A percentile compares a stretch with the other conserved stretches of the same genome.
Evolutionary conservation across 1,140 invertebrate species (phyloP).

Genomic region (Drosophila mauritiana): DNA sequence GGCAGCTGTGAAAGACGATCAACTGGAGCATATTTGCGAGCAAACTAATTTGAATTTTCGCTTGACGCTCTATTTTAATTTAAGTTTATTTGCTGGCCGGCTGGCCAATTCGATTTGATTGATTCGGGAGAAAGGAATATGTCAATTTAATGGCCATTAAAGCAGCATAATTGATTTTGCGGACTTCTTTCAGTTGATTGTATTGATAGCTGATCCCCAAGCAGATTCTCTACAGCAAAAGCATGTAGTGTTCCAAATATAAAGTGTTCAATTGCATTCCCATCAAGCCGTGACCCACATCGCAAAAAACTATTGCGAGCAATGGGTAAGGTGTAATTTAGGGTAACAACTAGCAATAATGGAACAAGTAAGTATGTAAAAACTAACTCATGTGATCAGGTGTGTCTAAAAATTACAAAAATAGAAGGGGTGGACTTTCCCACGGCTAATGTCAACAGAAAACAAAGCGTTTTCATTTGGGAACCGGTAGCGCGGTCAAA

Average conservation of each 20-base stretch:
- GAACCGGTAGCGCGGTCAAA: slow-evolving; percentile 29
- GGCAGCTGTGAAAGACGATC: slow-evolving; percentile 29
- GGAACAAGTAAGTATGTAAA: too few relatives aligned
- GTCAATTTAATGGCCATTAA: slow-evolving; percentile 23
- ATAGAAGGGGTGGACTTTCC: slow-evolving; percentile 1
- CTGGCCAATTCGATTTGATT: slow-evolving; percentile 24
- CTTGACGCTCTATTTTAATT: slow-evolving; percentile 45
- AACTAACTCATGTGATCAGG: too few relatives aligned
- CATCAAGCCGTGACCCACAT: too few relatives aligned
- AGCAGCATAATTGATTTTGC: slow-evolving; percentile 18
- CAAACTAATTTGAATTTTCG: slow-evolving; percentile 51
- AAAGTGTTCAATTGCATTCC: too few relatives aligned
- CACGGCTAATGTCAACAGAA: slow-evolving; percentile 27
- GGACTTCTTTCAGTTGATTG: not conserved
- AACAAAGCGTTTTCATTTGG: slow-evolving; percentile 49
- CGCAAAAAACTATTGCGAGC: too few relatives aligned
- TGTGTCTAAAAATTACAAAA: slow-evolving; percentile 3
- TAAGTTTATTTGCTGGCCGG: slow-evolving; percentile 40
- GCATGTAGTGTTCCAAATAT: too few relatives aligned
- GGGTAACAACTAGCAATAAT: too few relatives aligned
- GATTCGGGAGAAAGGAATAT: slow-evolving; percentile 2
- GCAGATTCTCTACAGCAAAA: too few relatives aligned
- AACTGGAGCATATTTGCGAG: slow-evolving; percentile 33
- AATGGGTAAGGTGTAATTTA: too few relatives aligned
- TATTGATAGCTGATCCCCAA: too few relatives aligned